A percentile compares a stretch with the other conserved stretches of the same genome.
Conservation (phyloP, 2,113 vertebrate genomes). For the Cariama cristata region DNA sequence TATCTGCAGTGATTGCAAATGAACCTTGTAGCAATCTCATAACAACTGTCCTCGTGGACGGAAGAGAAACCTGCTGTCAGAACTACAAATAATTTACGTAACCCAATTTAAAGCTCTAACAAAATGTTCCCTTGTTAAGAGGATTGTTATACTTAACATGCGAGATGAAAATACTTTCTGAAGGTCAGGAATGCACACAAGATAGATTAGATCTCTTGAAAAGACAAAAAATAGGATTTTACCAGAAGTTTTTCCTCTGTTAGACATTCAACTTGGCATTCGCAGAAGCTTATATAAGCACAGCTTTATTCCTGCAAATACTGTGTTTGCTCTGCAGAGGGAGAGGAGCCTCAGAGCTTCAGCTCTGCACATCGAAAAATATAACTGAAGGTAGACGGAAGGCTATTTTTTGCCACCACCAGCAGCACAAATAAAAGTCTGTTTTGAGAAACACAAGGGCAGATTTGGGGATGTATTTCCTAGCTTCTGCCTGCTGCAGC, state of each 20-base stretch:
- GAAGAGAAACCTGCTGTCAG: conserved; percentile 59
- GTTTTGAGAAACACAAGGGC: not conserved
- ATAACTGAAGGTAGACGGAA: not conserved
- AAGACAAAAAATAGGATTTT: conserved; percentile 22
- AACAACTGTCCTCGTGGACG: conserved; percentile 40
- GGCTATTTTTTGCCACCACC: not conserved
- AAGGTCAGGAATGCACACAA: conserved; percentile 51
- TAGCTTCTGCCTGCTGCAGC: not conserved
- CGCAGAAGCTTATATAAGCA: conserved; percentile 27
- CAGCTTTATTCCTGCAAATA: not conserved
- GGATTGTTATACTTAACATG: conserved; percentile 70
- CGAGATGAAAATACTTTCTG: conserved; percentile 61
- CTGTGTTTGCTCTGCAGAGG: conserved; percentile 29
- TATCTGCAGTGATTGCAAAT: conserved; percentile 38
- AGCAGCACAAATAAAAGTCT: not conserved
- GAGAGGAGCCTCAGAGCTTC: not conserved
- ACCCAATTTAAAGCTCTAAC: conserved; percentile 72
- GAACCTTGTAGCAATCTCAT: conserved; percentile 35
- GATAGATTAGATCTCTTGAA: conserved; percentile 55
- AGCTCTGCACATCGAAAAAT: not conserved
- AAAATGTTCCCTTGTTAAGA: conserved; percentile 74
- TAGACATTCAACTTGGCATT: conserved; percentile 21
- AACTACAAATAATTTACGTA: conserved; percentile 70
- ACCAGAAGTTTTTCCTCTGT: conserved; percentile 7
- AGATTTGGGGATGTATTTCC: not conserved